phyloP scores from a whole-genome alignment of 2,888 invertebrate genomes.

The Serrognathus titanus region DNA sequence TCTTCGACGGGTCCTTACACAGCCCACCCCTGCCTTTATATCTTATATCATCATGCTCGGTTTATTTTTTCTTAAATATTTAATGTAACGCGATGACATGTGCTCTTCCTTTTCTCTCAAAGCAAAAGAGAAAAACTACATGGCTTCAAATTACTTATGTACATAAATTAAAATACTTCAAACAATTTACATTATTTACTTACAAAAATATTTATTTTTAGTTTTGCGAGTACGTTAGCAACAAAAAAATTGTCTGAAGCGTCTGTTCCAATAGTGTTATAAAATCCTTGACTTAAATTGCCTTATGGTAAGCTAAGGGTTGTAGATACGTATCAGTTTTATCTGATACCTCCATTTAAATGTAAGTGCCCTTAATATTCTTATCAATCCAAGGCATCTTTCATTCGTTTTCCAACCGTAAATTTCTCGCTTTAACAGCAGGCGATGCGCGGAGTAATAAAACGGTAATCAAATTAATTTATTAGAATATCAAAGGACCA shows the following conservation, averaged over 20 bases:
- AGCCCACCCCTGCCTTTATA: slow-evolving; percentile 18
- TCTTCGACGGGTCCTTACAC: slow-evolving; percentile 12
- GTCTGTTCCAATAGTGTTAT: neutral
- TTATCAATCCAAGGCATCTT: neutral
- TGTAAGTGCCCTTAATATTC: neutral
- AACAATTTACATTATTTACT: no score
- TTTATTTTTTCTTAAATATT: slow-evolving; percentile 29
- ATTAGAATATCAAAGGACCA: neutral
- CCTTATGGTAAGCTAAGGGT: neutral
- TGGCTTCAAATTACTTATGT: no score
- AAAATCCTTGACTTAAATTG: slow-evolving; percentile 1
- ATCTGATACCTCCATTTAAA: neutral
- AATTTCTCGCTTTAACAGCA: neutral
- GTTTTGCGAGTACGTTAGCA: no score
- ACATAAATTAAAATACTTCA: no score
- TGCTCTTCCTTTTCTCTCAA: no score
- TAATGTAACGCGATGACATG: slow-evolving; percentile 19
- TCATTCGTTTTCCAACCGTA: neutral
- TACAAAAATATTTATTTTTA: no score
- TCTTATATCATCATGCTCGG: slow-evolving; percentile 23
- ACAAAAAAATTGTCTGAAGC: no score
- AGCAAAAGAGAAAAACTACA: no score
- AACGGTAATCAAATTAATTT: neutral
- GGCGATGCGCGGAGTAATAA: neutral
- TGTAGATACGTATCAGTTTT: neutral